phyloP scores from a whole-genome alignment of 2,797 vertebrate genomes.

The Peromyscus attwateri region DNA sequence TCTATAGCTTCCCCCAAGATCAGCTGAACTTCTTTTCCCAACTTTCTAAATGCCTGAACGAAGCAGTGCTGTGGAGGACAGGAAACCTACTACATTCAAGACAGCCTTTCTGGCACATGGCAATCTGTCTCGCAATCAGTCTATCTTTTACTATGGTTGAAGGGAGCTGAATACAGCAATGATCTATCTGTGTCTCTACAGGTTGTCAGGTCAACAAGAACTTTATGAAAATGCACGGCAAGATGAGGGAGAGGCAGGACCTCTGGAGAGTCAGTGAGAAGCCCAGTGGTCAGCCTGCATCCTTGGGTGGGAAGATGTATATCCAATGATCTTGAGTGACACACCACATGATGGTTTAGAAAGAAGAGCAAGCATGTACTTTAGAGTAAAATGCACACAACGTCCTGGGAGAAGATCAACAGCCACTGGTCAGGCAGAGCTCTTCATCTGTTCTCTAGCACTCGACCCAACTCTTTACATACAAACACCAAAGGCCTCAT shows the following conservation, averaged over 20 bases:
- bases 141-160: background rate
- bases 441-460: background rate
- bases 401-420: background rate
- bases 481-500: background rate
- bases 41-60: background rate
- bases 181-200: background rate
- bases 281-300: background rate
- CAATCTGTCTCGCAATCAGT: background rate
- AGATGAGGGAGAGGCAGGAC: background rate
- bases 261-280: background rate
- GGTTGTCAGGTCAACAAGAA: background rate
- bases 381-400: background rate
- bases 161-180: background rate
- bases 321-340: accelerated
- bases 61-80: background rate
- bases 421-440: background rate
- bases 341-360: background rate
- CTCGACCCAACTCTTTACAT: background rate
- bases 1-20: background rate
- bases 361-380: background rate
- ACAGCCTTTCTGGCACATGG: background rate
- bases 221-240: background rate
- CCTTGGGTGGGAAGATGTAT: background rate
- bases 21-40: background rate
- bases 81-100: background rate